Conservation (phyloP, 2,797 vertebrate species). For the Ctenosaura bakeri region DNA sequence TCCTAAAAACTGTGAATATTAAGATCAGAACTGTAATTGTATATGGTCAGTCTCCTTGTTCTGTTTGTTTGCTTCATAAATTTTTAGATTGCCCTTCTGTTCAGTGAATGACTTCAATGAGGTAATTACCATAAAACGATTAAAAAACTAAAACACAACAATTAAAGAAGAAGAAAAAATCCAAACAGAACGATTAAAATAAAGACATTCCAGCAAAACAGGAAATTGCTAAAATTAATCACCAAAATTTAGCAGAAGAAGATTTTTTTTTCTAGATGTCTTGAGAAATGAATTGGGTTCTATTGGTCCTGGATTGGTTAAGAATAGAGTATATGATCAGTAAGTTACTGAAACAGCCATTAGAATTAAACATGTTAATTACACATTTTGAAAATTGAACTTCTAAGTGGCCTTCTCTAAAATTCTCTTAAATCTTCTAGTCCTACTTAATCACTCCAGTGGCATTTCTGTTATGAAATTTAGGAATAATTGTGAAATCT, state of each 20-base stretch:
- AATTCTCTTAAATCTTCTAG: constrained; percentile 8
- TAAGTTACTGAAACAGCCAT: background rate
- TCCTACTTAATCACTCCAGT: background rate
- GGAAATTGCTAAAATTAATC: background rate
- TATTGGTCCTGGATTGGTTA: background rate
- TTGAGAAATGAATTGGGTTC: background rate
- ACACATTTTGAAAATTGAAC: background rate
- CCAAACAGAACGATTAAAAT: background rate
- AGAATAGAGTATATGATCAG: background rate
- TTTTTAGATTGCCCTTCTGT: background rate
- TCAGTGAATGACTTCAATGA: background rate
- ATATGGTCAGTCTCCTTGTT: background rate
- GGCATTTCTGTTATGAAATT: background rate
- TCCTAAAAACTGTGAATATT: background rate
- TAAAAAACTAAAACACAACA: background rate
- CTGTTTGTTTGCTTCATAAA: background rate
- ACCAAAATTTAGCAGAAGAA: background rate
- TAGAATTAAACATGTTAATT: constrained; percentile 24
- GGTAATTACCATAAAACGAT: background rate
- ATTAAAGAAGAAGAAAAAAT: no score
- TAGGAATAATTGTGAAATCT: constrained; percentile 17
- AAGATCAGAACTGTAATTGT: background rate
- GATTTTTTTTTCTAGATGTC: background rate
- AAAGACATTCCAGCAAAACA: background rate
- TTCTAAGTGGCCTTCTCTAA: background rate